Base-by-base conservation (phyloP, 2,888 invertebrate genomes). In the Cartodere bifasciata region DNA sequence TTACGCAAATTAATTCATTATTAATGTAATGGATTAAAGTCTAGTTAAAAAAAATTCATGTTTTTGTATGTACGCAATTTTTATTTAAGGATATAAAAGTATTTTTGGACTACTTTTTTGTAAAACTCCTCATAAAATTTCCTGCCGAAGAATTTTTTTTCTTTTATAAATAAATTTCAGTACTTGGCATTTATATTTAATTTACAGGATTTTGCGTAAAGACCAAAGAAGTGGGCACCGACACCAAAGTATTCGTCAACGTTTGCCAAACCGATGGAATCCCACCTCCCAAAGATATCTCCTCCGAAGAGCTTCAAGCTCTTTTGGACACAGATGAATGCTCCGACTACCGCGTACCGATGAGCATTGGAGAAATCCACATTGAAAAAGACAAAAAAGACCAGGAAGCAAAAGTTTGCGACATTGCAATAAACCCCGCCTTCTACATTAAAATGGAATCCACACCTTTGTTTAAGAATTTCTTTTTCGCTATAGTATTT, bases 281-380 rank as follows among this genome's bases (percentile, higher is more conserved):
- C 42, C 83, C 83, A 6, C 60, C 72, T 33, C 84, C 79, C 2
- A 65, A 70, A 45, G 76, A 85, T 45, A 70, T 85, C 22, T 67
- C 70, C 2, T 73, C 76, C 52, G 72, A 73, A 31, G 79, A 84
- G 46, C 63, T 87, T 2, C 63, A 73, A 41, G 65, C 69, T 34
- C 71, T 85, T 31, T 56, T 86, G 13, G 68, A 69, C 37, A 76
- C 79, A 0, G 76, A 79, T 28, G 65, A 66, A 28, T 73, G 79
- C 0, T 69, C 75, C 3, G 70, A 70, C 26, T 91, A 75, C 56
- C 65, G 80, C 38, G 75, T 92, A 24, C 91, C 91, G 0, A 84
- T 92, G 84, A 90, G 90, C 54, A 79, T 92, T 40, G 88, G 88
- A 0, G 80, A 81, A 50, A 73, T 82, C 3, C 75, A 80, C 43